phyloP scores from a whole-genome alignment of 1,140 invertebrate genomes.

The Stegodyphus mimosarum region DNA sequence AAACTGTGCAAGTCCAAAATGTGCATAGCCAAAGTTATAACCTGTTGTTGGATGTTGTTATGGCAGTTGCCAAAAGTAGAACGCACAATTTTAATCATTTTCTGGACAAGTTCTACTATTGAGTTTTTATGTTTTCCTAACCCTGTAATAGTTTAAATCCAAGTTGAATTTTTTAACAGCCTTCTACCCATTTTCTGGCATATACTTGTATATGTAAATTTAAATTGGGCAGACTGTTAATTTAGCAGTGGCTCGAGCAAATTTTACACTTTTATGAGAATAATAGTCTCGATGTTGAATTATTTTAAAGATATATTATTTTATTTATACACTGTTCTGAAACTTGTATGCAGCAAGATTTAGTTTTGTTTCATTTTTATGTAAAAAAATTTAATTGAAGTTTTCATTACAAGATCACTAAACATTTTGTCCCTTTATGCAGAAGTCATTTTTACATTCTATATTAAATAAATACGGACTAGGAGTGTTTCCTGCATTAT shows the following conservation, averaged over 20 bases:
- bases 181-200: constrained; percentile 4
- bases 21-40: constrained; percentile 57
- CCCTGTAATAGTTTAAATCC: constrained; percentile 26
- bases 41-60: constrained; percentile 59
- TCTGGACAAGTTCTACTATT: constrained; percentile 61
- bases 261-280: constrained; percentile 40
- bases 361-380: constrained; percentile 55
- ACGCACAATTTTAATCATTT: constrained; percentile 62
- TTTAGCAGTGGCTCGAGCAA: background rate
- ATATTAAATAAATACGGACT: constrained; percentile 22
- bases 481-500: constrained; percentile 49
- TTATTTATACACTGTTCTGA: background rate
- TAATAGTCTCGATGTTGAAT: background rate
- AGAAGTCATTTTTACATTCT: constrained; percentile 3
- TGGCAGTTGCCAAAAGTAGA: constrained; percentile 60
- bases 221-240: constrained; percentile 18
- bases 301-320: background rate
- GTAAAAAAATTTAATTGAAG: background rate
- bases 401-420: no score
- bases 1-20: constrained; percentile 45
- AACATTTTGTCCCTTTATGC: no score
- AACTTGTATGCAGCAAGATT: background rate
- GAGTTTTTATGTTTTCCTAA: constrained; percentile 53
- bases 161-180: constrained; percentile 52
- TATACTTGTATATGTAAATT: constrained; percentile 45